These are phyloP conservation scores for Capromys pilorides DNA, from an alignment of 2,797 vertebrate species.

Conservation along the genomic window DNA sequence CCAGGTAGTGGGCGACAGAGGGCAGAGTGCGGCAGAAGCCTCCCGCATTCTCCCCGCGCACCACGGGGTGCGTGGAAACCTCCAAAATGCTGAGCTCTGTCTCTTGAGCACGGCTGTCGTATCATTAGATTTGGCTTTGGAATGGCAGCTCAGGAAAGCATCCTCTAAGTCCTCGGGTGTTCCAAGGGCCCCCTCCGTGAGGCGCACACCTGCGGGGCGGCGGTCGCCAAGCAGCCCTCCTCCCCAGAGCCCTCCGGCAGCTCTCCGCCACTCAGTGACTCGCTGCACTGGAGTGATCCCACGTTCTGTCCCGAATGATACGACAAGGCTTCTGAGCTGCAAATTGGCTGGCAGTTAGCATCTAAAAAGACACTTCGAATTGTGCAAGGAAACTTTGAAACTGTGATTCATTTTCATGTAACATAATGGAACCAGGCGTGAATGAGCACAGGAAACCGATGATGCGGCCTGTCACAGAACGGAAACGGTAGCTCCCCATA, in stretches of 20 bases:
- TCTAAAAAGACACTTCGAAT: constrained; percentile 64
- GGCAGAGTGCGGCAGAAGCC: not conserved
- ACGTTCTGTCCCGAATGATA: constrained; percentile 64
- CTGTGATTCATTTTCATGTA: constrained; percentile 64
- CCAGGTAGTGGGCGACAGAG: not conserved
- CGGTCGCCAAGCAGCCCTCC: constrained; percentile 26
- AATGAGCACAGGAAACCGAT: constrained; percentile 28
- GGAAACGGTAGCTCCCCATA: constrained; percentile 27
- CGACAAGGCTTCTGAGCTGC: constrained; percentile 69
- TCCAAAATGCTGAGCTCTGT: constrained; percentile 62
- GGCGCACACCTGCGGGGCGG: constrained; percentile 49
- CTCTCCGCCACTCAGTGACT: constrained; percentile 64
- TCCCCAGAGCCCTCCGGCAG: constrained; percentile 66
- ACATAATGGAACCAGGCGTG: constrained; percentile 40
- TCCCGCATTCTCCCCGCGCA: not conserved
- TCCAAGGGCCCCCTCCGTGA: constrained; percentile 46
- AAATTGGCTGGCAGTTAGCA: constrained; percentile 72
- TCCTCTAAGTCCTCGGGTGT: constrained; percentile 61
- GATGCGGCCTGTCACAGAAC: constrained; percentile 51
- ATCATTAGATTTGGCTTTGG: constrained; percentile 60
- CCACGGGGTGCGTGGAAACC: not conserved
- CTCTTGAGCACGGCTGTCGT: constrained; percentile 62
- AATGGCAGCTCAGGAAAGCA: constrained; percentile 65
- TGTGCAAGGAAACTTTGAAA: constrained; percentile 47
- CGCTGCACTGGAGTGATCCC: constrained; percentile 71